Evolutionary conservation across 2,888 invertebrate genomes (phyloP).

Genomic region (Sphinx pinastri): DNA sequence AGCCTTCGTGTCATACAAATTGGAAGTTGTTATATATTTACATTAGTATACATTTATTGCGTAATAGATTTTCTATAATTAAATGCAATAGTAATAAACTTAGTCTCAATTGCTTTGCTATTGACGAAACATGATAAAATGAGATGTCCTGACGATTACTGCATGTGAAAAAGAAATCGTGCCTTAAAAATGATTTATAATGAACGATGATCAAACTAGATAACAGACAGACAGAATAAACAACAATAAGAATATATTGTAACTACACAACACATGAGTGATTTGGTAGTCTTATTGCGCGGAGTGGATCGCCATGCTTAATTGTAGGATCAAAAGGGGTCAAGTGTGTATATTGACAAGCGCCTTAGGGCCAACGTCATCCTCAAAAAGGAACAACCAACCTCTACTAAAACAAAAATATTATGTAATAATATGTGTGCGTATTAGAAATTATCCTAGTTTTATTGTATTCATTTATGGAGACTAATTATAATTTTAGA

Average conservation of each 20-base stretch:
- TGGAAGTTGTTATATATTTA: too few relatives aligned
- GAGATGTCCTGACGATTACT: too few relatives aligned
- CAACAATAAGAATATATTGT: conserved; percentile 23
- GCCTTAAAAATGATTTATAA: neutral
- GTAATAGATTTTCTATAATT: too few relatives aligned
- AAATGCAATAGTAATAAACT: too few relatives aligned
- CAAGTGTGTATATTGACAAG: conserved; percentile 82
- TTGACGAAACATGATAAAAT: too few relatives aligned
- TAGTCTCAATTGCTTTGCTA: too few relatives aligned
- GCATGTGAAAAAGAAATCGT: too few relatives aligned
- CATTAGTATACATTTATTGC: too few relatives aligned
- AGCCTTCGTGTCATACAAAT: neutral
- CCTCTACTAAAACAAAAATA: conserved; percentile 23
- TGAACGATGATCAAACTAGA: neutral
- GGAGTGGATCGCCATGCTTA: conserved; percentile 67
- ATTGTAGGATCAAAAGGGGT: conserved; percentile 84
- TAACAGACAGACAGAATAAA: conserved; percentile 11
- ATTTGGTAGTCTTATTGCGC: conserved; percentile 28
- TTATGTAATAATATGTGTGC: neutral
- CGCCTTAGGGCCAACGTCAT: conserved; percentile 80
- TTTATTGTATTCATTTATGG: neutral
- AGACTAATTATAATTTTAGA: neutral
- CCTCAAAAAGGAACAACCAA: conserved; percentile 50
- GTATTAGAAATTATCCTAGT: conserved; percentile 31
- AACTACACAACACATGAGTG: conserved; percentile 23